Evolutionary conservation across 2,888 invertebrate genomes (phyloP).

Genomic region (Agrotis puta): DNA sequence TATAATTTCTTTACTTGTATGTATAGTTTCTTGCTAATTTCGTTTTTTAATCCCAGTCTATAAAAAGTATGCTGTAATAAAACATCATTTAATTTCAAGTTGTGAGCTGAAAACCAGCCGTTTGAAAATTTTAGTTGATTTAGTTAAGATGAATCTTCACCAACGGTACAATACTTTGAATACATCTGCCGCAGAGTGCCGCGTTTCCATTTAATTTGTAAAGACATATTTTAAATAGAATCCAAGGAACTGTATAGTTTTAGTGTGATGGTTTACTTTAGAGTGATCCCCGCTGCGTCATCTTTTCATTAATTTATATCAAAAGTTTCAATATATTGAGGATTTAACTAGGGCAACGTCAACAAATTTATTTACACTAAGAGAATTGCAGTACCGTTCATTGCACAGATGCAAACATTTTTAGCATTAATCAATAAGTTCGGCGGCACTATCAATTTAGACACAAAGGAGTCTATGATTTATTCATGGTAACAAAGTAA

Average conservation of each 20-base stretch:
- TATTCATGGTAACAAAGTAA: no score
- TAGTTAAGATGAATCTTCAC: not conserved
- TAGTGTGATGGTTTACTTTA: not conserved
- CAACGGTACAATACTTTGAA: constrained; percentile 6
- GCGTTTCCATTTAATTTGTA: constrained; percentile 9
- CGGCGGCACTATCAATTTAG: not conserved
- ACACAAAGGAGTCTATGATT: no score
- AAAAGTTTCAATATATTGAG: not conserved
- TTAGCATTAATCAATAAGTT: no score
- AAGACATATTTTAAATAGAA: constrained; percentile 19
- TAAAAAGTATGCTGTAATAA: not conserved
- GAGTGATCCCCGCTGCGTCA: not conserved
- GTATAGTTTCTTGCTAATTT: not conserved
- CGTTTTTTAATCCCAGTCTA: not conserved
- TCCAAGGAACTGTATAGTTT: not conserved
- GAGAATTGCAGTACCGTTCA: not conserved
- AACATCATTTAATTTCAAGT: no score
- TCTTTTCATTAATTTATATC: not conserved
- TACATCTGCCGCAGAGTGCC: not conserved
- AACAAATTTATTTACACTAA: not conserved
- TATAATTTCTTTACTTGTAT: no score
- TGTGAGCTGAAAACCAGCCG: not conserved
- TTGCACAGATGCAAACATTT: no score
- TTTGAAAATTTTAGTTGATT: not conserved
- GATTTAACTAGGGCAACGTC: not conserved